Conservation (phyloP, 2,113 vertebrate genomes). For the Micromys minutus region DNA sequence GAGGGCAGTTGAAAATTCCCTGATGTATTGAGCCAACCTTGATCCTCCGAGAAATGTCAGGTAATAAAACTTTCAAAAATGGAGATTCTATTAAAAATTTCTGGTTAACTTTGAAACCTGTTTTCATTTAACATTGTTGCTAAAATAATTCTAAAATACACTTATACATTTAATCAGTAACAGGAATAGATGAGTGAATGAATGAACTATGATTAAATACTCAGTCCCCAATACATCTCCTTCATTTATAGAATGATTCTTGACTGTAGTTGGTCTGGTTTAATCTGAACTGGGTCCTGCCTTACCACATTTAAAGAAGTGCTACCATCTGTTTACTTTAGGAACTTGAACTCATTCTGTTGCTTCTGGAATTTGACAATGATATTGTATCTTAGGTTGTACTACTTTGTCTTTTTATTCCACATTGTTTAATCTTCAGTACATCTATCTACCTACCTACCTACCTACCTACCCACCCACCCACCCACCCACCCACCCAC, state of each 20-base stretch:
- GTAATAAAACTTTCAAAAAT: background rate
- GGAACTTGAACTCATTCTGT: background rate
- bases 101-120: slow-evolving; percentile 11
- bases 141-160: background rate
- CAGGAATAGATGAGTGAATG: background rate
- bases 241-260: background rate
- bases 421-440: background rate
- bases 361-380: background rate
- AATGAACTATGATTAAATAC: background rate
- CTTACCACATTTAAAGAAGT: background rate
- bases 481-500: too few species aligned
- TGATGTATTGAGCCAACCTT: background rate
- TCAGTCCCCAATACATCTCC: background rate
- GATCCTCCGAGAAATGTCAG: background rate
- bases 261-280: background rate
- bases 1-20: background rate
- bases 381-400: background rate
- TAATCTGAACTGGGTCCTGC: too few species aligned
- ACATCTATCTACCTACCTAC: background rate
- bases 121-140: background rate
- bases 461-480: too few species aligned
- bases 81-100: background rate
- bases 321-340: background rate
- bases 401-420: background rate
- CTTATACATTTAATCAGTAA: background rate